Evolutionary conservation across 2,113 vertebrate genomes (phyloP), one percentile per base, ranked within the genome.

Genomic region (Girardinichthys multiradiatus): DNA sequence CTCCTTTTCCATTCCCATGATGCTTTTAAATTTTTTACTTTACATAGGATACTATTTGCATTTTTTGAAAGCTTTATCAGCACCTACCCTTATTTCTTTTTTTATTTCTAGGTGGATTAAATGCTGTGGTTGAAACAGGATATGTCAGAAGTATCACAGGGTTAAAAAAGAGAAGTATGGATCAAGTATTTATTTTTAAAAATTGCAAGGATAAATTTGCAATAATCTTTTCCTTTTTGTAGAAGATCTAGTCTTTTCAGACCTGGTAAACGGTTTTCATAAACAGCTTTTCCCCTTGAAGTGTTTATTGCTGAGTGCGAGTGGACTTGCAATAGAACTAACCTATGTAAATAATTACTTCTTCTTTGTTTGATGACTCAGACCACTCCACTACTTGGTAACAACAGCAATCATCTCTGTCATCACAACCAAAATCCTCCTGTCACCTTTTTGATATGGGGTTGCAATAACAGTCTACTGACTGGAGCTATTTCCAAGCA

Each of bases 311-410:
- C 59, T 33, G 61, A 69, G 57, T 84, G 70, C 77, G 84, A 78
- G 67, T 62, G 33, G 72, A 76, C 42, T 70, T 67, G 58, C 70
- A 74, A 61, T 35, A 60, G 73, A 73, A 54, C 37, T n/a, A 5
- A 35, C 54, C 1, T 51, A 69, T 85, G 73, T 90, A 87, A 90
- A 87, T 90, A 81, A 73, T 83, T 71, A 76, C 76, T 81, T 83
- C n/a, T 85, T 72, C 65, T 64, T 57, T 1, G 81, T 77, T 87
- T 51, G 75, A 86, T 83, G 85, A 89, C 75, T 87, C 81, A 81
- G 64, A 58, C 28, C 19, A 48, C 17, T 72, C 35, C 35, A 35
- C 33, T 66, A 37, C 37, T 61, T n/a, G 76, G 39, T 62, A 61
- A 75, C 79, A 84, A 61, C 74, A 72, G 79, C 37, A 61, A 80